phyloP scores from a whole-genome alignment of 2,888 invertebrate genomes.

The Sepioteuthis lessoniana region DNA sequence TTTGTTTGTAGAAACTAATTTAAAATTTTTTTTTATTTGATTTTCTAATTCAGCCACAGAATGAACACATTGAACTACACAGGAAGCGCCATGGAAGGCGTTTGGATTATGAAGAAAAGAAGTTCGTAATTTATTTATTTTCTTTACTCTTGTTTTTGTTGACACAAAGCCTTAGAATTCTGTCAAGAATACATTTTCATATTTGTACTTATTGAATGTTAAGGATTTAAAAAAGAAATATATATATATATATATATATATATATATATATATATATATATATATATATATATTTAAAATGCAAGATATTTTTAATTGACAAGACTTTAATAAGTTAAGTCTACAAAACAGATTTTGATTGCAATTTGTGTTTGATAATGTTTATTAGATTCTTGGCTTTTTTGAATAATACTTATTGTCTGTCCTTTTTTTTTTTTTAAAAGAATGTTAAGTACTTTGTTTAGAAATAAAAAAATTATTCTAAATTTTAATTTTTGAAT shows the following conservation, averaged over 20 bases:
- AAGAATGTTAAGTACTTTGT: background rate
- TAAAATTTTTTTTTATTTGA: background rate
- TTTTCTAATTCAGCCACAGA: conserved; percentile 80
- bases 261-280: background rate
- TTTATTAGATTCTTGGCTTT: background rate
- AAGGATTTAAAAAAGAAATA: background rate
- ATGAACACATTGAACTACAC: conserved; percentile 99
- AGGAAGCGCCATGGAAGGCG: conserved; percentile 96
- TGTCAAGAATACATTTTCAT: background rate
- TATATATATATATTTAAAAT: too few relatives aligned
- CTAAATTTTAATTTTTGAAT: background rate
- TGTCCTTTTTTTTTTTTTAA: background rate
- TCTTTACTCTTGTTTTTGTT: background rate
- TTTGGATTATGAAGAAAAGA: conserved; percentile 97
- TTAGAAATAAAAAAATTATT: background rate
- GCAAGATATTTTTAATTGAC: too few relatives aligned
- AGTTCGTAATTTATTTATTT: conserved; percentile 74
- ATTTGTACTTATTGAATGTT: too few relatives aligned
- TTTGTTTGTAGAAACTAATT: background rate
- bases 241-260: background rate
- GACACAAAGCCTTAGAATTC: background rate
- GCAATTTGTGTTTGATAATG: background rate
- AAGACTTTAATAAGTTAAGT: too few relatives aligned
- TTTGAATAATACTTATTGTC: background rate
- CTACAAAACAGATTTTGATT: background rate